A percentile compares a stretch with the other conserved stretches of the same genome.
Evolutionary conservation across 2,797 vertebrate genomes (phyloP).

Genomic region (Syngnathus acus): DNA sequence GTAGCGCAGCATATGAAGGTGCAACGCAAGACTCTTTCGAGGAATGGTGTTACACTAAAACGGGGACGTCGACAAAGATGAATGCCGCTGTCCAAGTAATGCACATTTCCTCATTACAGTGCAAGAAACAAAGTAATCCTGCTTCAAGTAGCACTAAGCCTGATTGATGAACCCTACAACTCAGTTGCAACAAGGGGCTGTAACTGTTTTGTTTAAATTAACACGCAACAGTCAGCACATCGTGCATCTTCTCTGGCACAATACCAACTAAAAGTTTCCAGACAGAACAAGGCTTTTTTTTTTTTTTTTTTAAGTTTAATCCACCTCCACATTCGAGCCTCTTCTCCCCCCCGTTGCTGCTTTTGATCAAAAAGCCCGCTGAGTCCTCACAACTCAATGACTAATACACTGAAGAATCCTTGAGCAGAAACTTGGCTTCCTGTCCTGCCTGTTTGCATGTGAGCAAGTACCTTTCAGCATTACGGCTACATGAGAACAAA

Average conservation of each 20-base stretch:
- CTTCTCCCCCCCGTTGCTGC: conserved; percentile 54
- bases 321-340: conserved; percentile 53
- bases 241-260: conserved; percentile 33
- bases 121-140: conserved; percentile 22
- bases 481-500: not conserved
- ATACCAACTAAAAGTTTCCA: conserved; percentile 57
- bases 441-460: conserved; percentile 42
- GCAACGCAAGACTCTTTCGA: not conserved
- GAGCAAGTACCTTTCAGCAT: conserved; percentile 20
- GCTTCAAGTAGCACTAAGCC: conserved; percentile 20
- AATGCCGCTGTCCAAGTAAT: conserved; percentile 21
- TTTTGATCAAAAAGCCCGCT: conserved; percentile 66
- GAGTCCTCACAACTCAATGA: conserved; percentile 65
- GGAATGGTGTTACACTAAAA: conserved; percentile 17
- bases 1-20: conserved; percentile 4
- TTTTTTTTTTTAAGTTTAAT: conserved; percentile 17
- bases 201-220: conserved; percentile 15
- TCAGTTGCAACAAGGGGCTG: conserved; percentile 2
- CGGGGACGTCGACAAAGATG: conserved; percentile 8
- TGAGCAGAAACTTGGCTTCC: conserved; percentile 17
- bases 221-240: conserved; percentile 18
- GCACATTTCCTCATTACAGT: conserved; percentile 15
- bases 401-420: conserved; percentile 68
- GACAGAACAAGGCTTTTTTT: conserved; percentile 43
- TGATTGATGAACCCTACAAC: conserved; percentile 17